Evolutionary conservation across 1,140 invertebrate genomes (phyloP), one percentile per base, ranked within the genome.

Genomic region (Cydia splendana): DNA sequence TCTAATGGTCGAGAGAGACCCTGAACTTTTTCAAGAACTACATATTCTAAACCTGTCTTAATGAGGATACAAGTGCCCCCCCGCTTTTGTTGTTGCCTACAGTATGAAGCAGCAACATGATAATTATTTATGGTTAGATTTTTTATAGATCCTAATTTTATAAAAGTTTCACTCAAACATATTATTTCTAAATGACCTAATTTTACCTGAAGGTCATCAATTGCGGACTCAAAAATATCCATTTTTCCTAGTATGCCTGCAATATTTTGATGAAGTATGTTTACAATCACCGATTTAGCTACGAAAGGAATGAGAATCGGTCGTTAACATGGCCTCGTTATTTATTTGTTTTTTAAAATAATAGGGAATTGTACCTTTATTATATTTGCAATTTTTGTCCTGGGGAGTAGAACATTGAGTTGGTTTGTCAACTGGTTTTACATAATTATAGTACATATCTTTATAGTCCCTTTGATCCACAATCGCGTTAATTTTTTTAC

Each of bases 111-210:
- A 53, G 51, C 51, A 53, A 53, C 15, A n/a, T n/a, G 2, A 53
- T n/a, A 53, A 53, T 53, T 53, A 53, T 53, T 53, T 53, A 53
- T 53, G 51, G 51, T 53, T 15, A 53, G 51, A 6, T 53, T 53
- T 53, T 53, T 53, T n/a, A 53, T 53, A n/a, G 51, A 53, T 53
- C 51, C 51, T n/a, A 53, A n/a, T 53, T 53, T 53, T n/a, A 53
- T 53, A 53, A 53, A 53, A 10, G 51, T 53, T 53, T 53, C 51
- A 53, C 51, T n/a, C 51, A 53, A 53, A 53, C 51, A 53, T 53
- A 53, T 53, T n/a, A 53, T 53, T n/a, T 53, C 51, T 5, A 53
- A 15, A n/a, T 53, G 51, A 53, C 15, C 51, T 4, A 53, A 6
- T 53, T 53, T 53, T n/a, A n/a, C 51, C 15, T 53, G 15, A 53